A percentile compares a stretch with the other conserved stretches of the same genome.
Evolutionary conservation across 2,797 vertebrate species (phyloP).

Genomic region (Mormyrops attenuatus): DNA sequence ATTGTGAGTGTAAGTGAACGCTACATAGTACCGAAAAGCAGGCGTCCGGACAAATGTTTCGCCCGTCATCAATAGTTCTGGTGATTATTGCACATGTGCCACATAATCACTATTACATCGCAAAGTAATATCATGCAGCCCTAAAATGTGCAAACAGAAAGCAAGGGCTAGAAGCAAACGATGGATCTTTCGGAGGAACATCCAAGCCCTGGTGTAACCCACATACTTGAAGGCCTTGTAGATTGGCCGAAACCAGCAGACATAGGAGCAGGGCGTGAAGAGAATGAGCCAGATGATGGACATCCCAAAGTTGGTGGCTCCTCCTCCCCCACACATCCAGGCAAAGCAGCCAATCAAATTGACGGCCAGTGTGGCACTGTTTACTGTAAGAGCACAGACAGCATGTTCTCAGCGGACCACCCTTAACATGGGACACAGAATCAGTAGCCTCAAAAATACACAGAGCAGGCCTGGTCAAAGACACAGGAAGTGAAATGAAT

Average conservation of each 20-base stretch:
- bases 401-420: not conserved
- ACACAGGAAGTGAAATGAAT: not conserved
- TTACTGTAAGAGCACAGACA: constrained; percentile 66
- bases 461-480: not conserved
- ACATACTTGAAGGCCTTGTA: constrained; percentile 99
- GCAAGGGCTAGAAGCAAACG: not conserved
- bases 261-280: constrained; percentile 97
- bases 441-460: not conserved
- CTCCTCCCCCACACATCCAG: constrained; percentile 96
- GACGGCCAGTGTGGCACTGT: constrained; percentile 83
- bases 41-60: not conserved
- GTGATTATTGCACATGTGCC: not conserved
- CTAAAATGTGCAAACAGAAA: not conserved
- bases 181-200: not conserved
- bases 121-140: not conserved
- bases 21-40: not conserved
- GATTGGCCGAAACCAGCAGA: constrained; percentile 98
- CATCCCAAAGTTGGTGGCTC: constrained; percentile 94
- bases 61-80: not conserved
- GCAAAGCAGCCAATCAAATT: constrained; percentile 94
- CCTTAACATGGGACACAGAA: not conserved
- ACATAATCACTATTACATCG: not conserved
- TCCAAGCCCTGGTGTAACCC: constrained; percentile 3
- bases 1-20: not conserved
- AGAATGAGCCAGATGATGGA: constrained; percentile 96